These are phyloP conservation scores for Dissostichus mawsoni DNA, from an alignment of 2,113 vertebrate genomes.

Conservation along the genomic window DNA sequence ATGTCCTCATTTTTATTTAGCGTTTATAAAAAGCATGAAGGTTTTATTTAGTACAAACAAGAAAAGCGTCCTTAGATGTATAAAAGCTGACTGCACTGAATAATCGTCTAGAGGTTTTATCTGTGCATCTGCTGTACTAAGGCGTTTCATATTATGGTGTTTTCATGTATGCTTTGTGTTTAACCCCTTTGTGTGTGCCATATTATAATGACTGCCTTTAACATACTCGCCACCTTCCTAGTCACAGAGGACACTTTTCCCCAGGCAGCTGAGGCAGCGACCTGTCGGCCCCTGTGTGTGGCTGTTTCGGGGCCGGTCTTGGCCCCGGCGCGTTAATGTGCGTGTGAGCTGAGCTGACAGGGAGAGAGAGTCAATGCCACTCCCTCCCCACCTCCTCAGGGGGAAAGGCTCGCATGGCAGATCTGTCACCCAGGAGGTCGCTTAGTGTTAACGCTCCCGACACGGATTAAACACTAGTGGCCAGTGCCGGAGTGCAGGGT, in stretches of 20 bases:
- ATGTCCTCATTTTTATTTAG: conserved; percentile 10
- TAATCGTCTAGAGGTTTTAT: conserved; percentile 17
- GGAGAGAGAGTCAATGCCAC: conserved; percentile 69
- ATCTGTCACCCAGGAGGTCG: conserved; percentile 94
- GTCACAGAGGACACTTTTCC: conserved; percentile 78
- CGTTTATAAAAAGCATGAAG: conserved; percentile 26
- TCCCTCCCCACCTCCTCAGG: conserved; percentile 72
- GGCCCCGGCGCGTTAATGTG: conserved; percentile 73
- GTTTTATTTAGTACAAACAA: conserved; percentile 13
- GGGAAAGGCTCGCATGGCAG: conserved; percentile 88
- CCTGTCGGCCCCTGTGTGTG: conserved; percentile 69
- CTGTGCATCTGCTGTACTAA: conserved; percentile 23
- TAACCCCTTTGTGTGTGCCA: conserved; percentile 65
- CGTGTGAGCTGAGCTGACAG: conserved; percentile 82
- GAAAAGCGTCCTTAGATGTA: neutral
- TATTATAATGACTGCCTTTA: conserved; percentile 72
- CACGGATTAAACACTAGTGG: conserved; percentile 94
- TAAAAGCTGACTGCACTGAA: neutral
- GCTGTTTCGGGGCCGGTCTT: conserved; percentile 63
- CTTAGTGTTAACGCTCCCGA: conserved; percentile 94
- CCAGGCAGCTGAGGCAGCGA: conserved; percentile 75
- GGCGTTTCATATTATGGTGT: conserved; percentile 40
- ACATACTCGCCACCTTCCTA: conserved; percentile 70
- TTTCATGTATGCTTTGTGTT: conserved; percentile 63
- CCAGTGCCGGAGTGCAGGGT: conserved; percentile 85